phyloP scores from a whole-genome alignment of 2,113 vertebrate species.

The Catharus fuscescens region DNA sequence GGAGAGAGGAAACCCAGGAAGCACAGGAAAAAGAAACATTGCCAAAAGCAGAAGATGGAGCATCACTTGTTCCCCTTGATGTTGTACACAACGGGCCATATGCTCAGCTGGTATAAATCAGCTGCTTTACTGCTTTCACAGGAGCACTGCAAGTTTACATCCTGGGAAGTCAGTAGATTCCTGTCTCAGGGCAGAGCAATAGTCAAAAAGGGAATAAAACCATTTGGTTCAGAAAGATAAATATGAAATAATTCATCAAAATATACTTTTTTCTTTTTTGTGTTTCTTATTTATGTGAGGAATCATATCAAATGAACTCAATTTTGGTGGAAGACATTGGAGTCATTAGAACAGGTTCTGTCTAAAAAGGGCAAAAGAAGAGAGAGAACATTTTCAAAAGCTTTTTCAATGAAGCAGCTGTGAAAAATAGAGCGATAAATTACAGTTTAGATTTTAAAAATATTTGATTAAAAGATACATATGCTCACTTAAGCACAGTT shows the following conservation, averaged over 20 bases:
- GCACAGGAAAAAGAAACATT: neutral
- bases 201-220: neutral
- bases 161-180: neutral
- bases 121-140: neutral
- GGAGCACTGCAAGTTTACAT: neutral
- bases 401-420: neutral
- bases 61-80: neutral
- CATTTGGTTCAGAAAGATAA: neutral
- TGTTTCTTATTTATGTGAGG: neutral
- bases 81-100: neutral
- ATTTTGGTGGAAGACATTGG: neutral
- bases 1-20: constrained; percentile 20
- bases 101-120: constrained; percentile 20
- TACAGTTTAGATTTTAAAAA: neutral
- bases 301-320: neutral
- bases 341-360: neutral
- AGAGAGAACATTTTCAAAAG: neutral
- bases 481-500: neutral
- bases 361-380: neutral
- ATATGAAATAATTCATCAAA: neutral
- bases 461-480: neutral
- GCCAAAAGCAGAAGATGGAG: constrained; percentile 27
- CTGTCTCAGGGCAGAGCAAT: neutral
- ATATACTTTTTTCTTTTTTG: neutral
- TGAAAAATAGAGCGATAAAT: neutral